Evolutionary conservation across 2,797 vertebrate genomes (phyloP), one percentile per base, ranked within the genome.

Genomic region (Oreortyx pictus): DNA sequence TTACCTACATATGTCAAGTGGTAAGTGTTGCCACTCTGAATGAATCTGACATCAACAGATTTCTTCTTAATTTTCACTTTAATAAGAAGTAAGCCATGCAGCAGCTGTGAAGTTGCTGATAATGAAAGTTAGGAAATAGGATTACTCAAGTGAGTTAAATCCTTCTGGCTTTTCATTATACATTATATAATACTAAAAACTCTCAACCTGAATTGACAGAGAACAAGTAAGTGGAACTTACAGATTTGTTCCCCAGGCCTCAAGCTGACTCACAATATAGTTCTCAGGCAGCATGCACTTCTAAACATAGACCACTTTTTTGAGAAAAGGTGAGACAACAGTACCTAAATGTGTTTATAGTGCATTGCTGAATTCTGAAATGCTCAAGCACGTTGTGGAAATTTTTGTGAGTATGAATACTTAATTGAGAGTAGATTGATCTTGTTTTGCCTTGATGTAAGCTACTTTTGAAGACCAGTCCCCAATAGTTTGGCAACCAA

Each of bases 131-230:
- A 90, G 62, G 81, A 94, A 96, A 94, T 90, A 88, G 66, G 89
- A 95, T 96, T 95, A 94, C 62, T 96, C 50, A 92, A 86, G 88
- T 84, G 92, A 94, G 78, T 90, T 93, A 95, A 96, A 95, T 95
- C 87, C 93, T 94, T 95, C 82, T 93, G 46, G 76, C 77, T 92
- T 93, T 84, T 90, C 52, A 77, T 66, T 93, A 86, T 76, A 86
- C 4, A 5, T 18, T 44, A 43, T 62, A 72, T 91, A 88, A 83
- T 88, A 78, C 43, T 90, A 3, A 2, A 72, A 87, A 74, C 27
- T 85, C 39, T 33, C 23, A 14, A 88, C 66, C 46, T 79, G 47
- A 89, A 85, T 44, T 89, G 47, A 75, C 12, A 89, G 41, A 93
- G 65, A 95, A 85, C 37, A 90, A 95, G 66, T 25, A 80, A 54